Base-by-base conservation (phyloP, 2,888 invertebrate species). In the Volucella zonaria region DNA sequence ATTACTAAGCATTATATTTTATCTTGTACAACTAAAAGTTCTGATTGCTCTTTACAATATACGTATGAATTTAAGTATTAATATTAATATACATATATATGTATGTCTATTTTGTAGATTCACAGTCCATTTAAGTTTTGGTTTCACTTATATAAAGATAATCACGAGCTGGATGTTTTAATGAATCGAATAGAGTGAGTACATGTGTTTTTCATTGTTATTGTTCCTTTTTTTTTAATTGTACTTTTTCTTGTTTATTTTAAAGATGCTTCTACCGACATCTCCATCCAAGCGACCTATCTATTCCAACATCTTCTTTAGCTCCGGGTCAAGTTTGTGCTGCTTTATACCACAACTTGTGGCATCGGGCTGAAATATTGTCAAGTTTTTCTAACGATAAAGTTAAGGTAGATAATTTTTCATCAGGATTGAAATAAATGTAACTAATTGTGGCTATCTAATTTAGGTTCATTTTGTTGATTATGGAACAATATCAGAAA, bases 281-380 rank as follows among this genome's bases (percentile, higher is more conserved):
- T 0, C 64, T 88, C 0, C 58, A 62, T n/a, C 9, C 66, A 0
- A 43, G 77, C 0, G 87, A 87, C 10, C 88, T 88, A 45, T 61
- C 68, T 0, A 89, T 91, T 42, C 89, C 90, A 0, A 52, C 66
- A 49, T 68, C 64, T n/a, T 87, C 89, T 10, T 87, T 91, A 12
- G 87, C 82, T 15, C 87, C 87, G 1, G 91, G 89, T 0, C 91
- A 90, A 67, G 82, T 90, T 31, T 90, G 89, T 49, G 91, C 88
- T 0, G 87, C 89, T 2, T 43, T 79, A 2, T 87, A 81, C 43
- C 86, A 87, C 15, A 56, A 71, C 1, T 38, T 47, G n/a, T 91
- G 91, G 91, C 89, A 90, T 66, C 90, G 91, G 4, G 91, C 88
- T 0, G 87, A 88, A 85, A 87, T 91, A 4, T 18, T 90, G 1